Conservation (phyloP, 2,113 vertebrate species). For the Crotalus helleri region DNA sequence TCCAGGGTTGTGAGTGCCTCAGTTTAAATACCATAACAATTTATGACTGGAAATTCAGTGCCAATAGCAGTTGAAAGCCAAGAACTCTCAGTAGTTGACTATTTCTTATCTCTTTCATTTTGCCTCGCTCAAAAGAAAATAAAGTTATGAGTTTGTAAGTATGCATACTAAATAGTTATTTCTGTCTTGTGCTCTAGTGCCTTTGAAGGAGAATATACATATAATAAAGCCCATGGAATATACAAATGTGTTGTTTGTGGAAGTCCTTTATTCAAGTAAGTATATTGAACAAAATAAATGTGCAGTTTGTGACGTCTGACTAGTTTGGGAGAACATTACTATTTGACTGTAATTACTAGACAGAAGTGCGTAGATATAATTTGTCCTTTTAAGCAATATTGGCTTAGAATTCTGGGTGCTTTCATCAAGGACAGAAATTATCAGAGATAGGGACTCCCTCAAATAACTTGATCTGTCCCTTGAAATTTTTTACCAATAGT, state of each 20-base stretch:
- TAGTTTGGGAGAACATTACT: not conserved
- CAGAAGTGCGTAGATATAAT: not conserved
- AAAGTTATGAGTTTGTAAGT: not conserved
- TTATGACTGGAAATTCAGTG: not conserved
- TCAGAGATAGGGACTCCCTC: not conserved
- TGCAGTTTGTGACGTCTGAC: not conserved
- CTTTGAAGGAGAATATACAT: slow-evolving; percentile 85
- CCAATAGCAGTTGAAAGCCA: not conserved
- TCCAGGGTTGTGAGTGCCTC: not conserved
- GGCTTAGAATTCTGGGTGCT: not conserved
- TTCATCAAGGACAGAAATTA: not conserved
- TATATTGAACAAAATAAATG: slow-evolving; percentile 50
- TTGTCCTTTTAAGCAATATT: not conserved
- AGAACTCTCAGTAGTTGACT: not conserved
- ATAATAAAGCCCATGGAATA: slow-evolving; percentile 85
- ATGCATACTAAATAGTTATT: slow-evolving; percentile 33
- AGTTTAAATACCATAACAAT: not conserved
- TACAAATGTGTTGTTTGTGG: slow-evolving; percentile 93
- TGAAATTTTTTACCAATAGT: not conserved
- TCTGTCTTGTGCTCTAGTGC: slow-evolving; percentile 72
- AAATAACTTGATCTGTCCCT: not conserved
- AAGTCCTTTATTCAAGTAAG: slow-evolving; percentile 86
- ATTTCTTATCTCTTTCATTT: slow-evolving; percentile 15
- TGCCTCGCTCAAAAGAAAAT: not conserved
- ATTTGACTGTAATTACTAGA: not conserved